Evolutionary conservation across 1,140 invertebrate species (phyloP).

Genomic region (Dinothrombium tinctorium): DNA sequence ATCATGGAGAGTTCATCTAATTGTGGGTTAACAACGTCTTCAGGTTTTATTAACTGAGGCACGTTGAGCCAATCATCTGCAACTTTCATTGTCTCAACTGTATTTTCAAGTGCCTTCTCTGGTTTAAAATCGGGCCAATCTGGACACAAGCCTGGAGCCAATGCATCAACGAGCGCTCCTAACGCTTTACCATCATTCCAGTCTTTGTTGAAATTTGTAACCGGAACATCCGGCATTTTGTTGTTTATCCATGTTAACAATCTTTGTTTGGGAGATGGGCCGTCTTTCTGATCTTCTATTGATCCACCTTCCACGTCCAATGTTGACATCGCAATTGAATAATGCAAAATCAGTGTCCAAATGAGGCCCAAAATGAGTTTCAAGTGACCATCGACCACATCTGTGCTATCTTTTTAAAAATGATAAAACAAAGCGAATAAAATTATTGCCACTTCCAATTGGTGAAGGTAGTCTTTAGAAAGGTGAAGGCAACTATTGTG

Average conservation of each 20-base stretch:
- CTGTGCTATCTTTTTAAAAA: conserved; percentile 46
- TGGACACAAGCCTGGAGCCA: conserved; percentile 62
- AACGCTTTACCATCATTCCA: conserved; percentile 80
- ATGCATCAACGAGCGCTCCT: conserved; percentile 68
- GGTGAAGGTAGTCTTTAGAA: no score
- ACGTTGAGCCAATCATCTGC: conserved; percentile 77
- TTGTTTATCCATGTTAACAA: conserved; percentile 71
- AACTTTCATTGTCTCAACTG: conserved; percentile 67
- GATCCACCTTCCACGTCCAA: conserved; percentile 47
- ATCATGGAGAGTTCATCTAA: conserved; percentile 91
- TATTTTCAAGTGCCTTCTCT: conserved; percentile 60
- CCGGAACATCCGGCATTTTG: conserved; percentile 50
- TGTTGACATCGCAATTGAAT: conserved; percentile 82
- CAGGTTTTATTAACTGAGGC: conserved; percentile 69
- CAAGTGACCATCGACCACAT: conserved; percentile 75
- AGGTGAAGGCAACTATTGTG: no score
- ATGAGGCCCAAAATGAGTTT: conserved; percentile 79
- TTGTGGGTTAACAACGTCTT: conserved; percentile 77
- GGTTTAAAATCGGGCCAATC: conserved; percentile 76
- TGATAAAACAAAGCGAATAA: no score
- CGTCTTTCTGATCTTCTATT: conserved; percentile 25
- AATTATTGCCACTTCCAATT: no score
- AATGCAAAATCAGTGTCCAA: conserved; percentile 87
- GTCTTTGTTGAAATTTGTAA: conserved; percentile 75
- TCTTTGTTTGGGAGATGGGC: conserved; percentile 61